These are phyloP conservation scores for Microcebus tavaratra DNA, from an alignment of 2,113 vertebrate genomes.

Conservation along the genomic window DNA sequence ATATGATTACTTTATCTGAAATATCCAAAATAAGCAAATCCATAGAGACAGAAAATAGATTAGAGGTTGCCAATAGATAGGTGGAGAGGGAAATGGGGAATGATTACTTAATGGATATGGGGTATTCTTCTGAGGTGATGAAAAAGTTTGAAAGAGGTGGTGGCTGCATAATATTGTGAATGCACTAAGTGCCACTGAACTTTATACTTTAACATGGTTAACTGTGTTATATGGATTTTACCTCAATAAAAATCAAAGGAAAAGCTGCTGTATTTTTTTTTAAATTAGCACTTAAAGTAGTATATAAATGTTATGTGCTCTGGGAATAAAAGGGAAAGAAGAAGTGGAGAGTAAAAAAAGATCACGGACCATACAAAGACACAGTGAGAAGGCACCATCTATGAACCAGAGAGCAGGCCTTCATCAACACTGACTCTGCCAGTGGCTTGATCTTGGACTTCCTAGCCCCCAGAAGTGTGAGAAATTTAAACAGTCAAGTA, in stretches of 20 bases:
- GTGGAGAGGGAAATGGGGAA: not conserved
- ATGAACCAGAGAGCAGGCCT: no score
- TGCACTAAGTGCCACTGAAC: not conserved
- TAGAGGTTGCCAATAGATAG: not conserved
- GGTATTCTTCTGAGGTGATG: not conserved
- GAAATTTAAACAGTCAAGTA: conserved; percentile 74
- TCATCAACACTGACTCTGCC: no score
- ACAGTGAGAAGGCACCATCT: no score
- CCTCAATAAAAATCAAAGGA: not conserved
- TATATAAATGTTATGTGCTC: not conserved
- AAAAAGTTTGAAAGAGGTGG: not conserved
- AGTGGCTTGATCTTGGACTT: no score
- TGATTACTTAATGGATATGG: not conserved
- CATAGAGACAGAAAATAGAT: not conserved
- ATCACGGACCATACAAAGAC: no score
- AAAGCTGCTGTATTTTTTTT: not conserved
- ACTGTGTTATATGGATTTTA: not conserved
- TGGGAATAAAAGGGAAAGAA: not conserved
- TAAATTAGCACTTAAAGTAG: not conserved
- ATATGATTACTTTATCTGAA: not conserved
- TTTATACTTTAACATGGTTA: not conserved
- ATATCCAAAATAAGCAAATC: not conserved
- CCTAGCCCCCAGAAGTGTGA: no score
- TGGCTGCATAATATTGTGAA: not conserved
- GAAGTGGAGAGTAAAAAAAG: not conserved